A percentile compares a stretch with the other conserved stretches of the same genome.
phyloP scores from a whole-genome alignment of 2,797 vertebrate species.

The Aselliscus stoliczkanus region DNA sequence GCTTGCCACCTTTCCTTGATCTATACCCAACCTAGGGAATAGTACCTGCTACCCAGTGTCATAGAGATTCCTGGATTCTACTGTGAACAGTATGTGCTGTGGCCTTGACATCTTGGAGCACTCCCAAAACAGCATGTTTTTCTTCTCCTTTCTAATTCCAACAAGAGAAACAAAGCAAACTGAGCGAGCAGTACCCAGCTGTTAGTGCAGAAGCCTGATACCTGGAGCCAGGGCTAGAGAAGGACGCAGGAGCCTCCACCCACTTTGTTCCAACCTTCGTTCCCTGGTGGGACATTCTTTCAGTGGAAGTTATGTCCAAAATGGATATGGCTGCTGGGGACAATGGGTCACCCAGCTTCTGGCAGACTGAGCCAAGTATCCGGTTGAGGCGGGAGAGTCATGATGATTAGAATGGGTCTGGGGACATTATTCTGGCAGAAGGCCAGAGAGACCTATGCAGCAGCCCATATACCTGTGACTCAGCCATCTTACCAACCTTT shows the following conservation, averaged over 20 bases:
- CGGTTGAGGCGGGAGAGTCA: background rate
- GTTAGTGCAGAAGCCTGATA: background rate
- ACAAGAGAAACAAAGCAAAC: background rate
- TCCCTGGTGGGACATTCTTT: background rate
- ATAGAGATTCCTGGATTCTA: background rate
- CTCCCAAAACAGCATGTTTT: background rate
- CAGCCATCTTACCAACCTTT: no score
- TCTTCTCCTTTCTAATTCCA: background rate
- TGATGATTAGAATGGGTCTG: no score
- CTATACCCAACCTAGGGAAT: background rate
- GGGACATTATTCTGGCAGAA: background rate
- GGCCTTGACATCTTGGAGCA: background rate
- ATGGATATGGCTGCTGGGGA: background rate
- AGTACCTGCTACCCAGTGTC: background rate
- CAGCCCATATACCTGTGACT: background rate
- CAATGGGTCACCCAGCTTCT: background rate
- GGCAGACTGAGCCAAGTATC: background rate
- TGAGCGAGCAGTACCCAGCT: background rate
- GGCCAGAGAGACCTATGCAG: background rate
- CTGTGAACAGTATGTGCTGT: background rate
- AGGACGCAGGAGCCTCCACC: background rate
- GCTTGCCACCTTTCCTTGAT: background rate
- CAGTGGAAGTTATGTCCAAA: background rate
- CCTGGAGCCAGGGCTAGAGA: background rate
- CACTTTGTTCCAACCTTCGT: background rate